Conservation (phyloP, 1,140 invertebrate species). For the Carcinoscorpius rotundicauda region DNA sequence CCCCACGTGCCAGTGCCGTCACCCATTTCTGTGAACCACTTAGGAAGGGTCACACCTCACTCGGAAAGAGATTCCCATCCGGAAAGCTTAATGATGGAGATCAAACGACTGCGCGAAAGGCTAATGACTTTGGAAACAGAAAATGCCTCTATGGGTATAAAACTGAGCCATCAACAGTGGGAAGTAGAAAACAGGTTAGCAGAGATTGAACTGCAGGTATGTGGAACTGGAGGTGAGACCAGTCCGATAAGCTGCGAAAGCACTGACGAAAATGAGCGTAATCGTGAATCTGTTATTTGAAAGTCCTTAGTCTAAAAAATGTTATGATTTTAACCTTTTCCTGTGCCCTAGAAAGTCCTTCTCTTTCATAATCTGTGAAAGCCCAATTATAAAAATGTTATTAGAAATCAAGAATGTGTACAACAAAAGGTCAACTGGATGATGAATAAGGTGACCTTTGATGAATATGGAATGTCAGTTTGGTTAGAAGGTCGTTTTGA, state of each 20-base stretch:
- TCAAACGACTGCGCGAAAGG: conserved; percentile 75
- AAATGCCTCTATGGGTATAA: conserved; percentile 80
- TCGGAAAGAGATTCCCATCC: conserved; percentile 33
- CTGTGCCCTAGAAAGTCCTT: too few relatives aligned
- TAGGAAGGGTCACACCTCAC: too few relatives aligned
- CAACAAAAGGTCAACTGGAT: too few relatives aligned
- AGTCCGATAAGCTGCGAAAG: conserved; percentile 8
- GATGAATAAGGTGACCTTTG: too few relatives aligned
- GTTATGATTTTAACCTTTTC: too few relatives aligned
- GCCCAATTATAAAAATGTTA: too few relatives aligned
- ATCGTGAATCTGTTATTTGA: conserved; percentile 35
- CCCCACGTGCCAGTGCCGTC: too few relatives aligned
- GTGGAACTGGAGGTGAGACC: conserved; percentile 1
- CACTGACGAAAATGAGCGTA: conserved; percentile 32
- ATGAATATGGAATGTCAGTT: too few relatives aligned
- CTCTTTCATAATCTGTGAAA: too few relatives aligned
- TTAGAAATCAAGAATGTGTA: too few relatives aligned
- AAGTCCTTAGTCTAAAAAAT: background rate
- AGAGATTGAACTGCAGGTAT: conserved; percentile 93
- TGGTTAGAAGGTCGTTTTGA: too few relatives aligned
- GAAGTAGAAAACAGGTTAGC: conserved; percentile 85
- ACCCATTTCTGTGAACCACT: too few relatives aligned
- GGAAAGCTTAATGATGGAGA: conserved; percentile 75
- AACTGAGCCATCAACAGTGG: conserved; percentile 88
- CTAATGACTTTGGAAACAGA: conserved; percentile 80